Percentiles rank a stretch among this genome's conserved stretches.
Conservation (phyloP, 2,888 invertebrate genomes). For the Pilophorus perplexus region DNA sequence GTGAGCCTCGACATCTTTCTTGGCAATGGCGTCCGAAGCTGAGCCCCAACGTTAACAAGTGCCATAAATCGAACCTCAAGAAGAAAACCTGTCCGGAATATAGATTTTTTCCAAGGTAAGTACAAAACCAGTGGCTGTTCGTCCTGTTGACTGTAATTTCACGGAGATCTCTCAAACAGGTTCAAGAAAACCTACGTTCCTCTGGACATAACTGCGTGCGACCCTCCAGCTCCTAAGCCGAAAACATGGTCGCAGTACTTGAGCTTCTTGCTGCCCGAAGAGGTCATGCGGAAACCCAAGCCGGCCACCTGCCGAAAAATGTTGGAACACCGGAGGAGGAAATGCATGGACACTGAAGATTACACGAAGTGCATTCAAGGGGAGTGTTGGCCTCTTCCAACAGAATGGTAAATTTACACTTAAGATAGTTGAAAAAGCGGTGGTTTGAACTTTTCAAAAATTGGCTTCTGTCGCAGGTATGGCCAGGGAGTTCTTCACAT, state of each 20-base stretch:
- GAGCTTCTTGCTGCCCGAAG: constrained; percentile 24
- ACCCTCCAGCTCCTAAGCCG: neutral
- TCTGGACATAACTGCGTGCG: constrained; percentile 17
- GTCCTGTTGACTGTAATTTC: neutral
- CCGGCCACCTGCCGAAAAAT: constrained; percentile 32
- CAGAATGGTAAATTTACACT: constrained; percentile 19
- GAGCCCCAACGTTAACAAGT: constrained; percentile 29
- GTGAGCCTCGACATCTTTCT: constrained; percentile 21
- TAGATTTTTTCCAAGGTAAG: constrained; percentile 31
- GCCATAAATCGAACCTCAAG: constrained; percentile 11
- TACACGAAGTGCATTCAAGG: constrained; percentile 16
- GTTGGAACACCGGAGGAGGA: constrained; percentile 31
- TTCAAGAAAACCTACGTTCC: constrained; percentile 12
- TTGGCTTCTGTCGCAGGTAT: constrained; percentile 32
- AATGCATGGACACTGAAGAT: constrained; percentile 21
- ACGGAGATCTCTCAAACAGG: neutral
- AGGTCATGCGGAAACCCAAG: constrained; percentile 17
- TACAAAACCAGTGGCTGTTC: neutral
- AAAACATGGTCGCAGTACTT: constrained; percentile 34
- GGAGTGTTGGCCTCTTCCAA: constrained; percentile 32
- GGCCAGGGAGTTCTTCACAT: constrained; percentile 35
- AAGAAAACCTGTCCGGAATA: constrained; percentile 32
- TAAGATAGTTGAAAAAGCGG: neutral
- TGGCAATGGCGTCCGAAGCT: constrained; percentile 36
- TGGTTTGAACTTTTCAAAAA: neutral